Percentiles rank a stretch among this genome's conserved stretches.
These are phyloP conservation scores for Acleris sparsana DNA, from an alignment of 2,888 invertebrate genomes.

Conservation along the genomic window DNA sequence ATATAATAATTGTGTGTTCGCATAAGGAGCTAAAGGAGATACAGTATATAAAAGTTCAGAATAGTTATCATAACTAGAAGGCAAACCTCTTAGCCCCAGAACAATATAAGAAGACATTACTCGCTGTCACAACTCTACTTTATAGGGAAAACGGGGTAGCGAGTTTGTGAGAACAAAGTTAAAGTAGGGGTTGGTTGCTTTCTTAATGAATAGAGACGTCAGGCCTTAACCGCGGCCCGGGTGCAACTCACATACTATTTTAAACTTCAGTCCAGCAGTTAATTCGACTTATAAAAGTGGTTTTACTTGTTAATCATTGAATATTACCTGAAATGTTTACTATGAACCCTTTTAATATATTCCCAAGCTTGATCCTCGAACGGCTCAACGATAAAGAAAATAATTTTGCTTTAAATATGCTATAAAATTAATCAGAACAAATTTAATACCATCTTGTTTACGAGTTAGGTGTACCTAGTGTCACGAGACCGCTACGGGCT, in stretches of 20 bases:
- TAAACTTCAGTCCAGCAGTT: constrained; percentile 57
- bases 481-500: constrained; percentile 54
- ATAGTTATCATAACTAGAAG: constrained; percentile 75
- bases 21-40: constrained; percentile 64
- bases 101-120: constrained; percentile 82
- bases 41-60: constrained; percentile 73
- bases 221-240: constrained; percentile 69
- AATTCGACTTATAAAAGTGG: constrained; percentile 21
- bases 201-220: constrained; percentile 80
- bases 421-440: not conserved
- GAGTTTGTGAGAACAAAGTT: constrained; percentile 78
- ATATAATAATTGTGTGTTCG: constrained; percentile 50
- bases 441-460: constrained; percentile 1
- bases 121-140: constrained; percentile 82
- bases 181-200: constrained; percentile 68
- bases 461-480: constrained; percentile 41
- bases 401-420: not conserved
- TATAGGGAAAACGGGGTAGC: constrained; percentile 77
- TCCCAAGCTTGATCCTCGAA: not conserved
- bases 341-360: too few species aligned
- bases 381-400: not conserved
- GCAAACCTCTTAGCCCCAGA: constrained; percentile 82
- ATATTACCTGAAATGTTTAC: not conserved
- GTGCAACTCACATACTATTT: constrained; percentile 70
- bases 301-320: not conserved